Conservation (phyloP, 2,888 invertebrate genomes). For the Syritta pipiens region DNA sequence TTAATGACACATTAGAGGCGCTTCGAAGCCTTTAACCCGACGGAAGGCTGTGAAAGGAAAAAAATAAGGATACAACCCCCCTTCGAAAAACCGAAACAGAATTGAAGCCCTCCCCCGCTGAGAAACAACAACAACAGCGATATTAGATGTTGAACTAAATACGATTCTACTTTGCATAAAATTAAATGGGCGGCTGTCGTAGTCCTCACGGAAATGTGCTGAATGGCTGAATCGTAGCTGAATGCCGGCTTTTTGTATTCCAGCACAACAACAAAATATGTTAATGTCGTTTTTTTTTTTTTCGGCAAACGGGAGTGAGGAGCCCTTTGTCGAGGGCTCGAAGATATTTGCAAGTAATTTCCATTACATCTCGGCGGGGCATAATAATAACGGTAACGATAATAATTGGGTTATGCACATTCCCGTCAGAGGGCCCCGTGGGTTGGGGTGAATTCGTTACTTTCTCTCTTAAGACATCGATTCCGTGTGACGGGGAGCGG, state of each 20-base stretch:
- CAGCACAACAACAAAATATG: background rate
- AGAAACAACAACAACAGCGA: background rate
- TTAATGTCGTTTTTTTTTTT: conserved; percentile 14
- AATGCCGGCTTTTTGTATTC: background rate
- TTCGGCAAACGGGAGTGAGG: too few relatives aligned
- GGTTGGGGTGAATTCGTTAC: background rate
- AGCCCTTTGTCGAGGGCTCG: background rate
- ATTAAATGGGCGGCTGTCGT: conserved; percentile 18
- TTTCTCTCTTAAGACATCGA: background rate
- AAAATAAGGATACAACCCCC: background rate
- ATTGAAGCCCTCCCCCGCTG: background rate
- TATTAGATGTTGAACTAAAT: conserved; percentile 17
- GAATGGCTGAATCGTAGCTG: background rate
- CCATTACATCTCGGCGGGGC: conserved; percentile 17
- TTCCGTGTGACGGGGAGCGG: background rate
- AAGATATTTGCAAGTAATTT: conserved; percentile 45
- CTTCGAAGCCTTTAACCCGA: background rate
- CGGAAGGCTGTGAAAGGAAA: background rate
- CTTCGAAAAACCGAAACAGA: conserved; percentile 6
- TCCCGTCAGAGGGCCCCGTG: background rate
- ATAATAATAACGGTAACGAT: conserved; percentile 31
- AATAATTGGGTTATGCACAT: conserved; percentile 41
- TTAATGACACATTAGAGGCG: conserved; percentile 41
- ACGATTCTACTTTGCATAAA: conserved; percentile 38
- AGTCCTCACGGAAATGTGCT: conserved; percentile 2